phyloP scores from a whole-genome alignment of 2,797 vertebrate genomes.

The Netta rufina region DNA sequence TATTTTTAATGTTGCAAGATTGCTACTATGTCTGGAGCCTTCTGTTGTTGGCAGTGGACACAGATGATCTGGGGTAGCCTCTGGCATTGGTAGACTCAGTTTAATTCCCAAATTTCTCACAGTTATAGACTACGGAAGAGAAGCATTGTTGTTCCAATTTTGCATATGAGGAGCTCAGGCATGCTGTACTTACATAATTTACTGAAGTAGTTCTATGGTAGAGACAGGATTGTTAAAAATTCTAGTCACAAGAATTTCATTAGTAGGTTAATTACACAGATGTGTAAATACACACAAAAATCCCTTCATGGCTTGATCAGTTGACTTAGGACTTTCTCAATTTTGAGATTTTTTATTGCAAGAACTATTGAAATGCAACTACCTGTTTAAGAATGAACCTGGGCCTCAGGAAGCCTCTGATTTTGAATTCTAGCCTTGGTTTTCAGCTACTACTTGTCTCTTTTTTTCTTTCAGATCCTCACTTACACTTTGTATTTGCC shows the following conservation, averaged over 20 bases:
- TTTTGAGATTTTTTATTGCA: background rate
- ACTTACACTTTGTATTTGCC: slow-evolving; percentile 1
- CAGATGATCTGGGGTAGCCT: background rate
- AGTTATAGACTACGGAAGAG: background rate
- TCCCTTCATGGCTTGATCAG: background rate
- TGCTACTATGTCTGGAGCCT: background rate
- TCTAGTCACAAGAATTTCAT: background rate
- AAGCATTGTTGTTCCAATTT: background rate
- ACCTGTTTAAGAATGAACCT: background rate
- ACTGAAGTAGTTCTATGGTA: background rate
- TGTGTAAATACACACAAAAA: background rate
- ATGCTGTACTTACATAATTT: background rate
- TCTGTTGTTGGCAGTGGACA: background rate
- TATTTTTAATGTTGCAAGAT: background rate
- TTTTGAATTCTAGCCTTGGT: background rate
- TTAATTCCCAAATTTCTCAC: background rate
- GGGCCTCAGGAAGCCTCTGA: background rate
- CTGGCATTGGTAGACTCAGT: background rate
- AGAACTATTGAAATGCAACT: background rate
- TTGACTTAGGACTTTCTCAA: background rate
- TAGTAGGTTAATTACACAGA: background rate
- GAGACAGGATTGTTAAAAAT: background rate
- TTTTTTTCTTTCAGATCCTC: background rate
- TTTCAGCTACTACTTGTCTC: background rate
- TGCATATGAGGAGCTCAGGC: background rate